A percentile compares a stretch with the other conserved stretches of the same genome.
Evolutionary conservation across 2,113 vertebrate species (phyloP).

Genomic region (Pterocles burchelli): DNA sequence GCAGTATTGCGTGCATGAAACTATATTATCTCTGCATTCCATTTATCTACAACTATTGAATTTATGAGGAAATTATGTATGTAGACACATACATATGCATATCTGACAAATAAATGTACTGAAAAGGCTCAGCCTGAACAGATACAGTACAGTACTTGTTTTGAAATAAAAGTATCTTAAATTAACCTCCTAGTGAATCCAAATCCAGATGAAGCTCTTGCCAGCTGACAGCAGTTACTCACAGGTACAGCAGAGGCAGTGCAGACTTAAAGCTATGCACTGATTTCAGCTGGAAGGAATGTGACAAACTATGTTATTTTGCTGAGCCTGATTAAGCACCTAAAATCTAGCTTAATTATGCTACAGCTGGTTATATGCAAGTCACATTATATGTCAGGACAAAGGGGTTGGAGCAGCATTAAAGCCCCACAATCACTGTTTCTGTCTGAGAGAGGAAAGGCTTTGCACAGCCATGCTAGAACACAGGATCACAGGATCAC

Average conservation of each 20-base stretch:
- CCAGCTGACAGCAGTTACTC: constrained; percentile 59
- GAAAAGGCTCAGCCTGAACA: constrained; percentile 11
- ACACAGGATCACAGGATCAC: no score
- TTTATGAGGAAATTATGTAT: constrained; percentile 45
- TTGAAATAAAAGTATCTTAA: constrained; percentile 33
- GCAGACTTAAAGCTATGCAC: constrained; percentile 33
- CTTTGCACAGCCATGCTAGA: neutral
- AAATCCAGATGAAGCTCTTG: constrained; percentile 23
- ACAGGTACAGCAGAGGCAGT: constrained; percentile 64
- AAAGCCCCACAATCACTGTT: neutral
- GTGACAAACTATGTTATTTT: constrained; percentile 41
- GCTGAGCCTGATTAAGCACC: constrained; percentile 41
- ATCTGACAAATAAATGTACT: constrained; percentile 40
- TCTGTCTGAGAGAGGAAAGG: neutral
- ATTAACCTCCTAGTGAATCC: constrained; percentile 27
- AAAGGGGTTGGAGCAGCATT: neutral
- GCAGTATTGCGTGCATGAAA: neutral
- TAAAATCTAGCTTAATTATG: constrained; percentile 53
- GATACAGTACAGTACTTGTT: constrained; percentile 14
- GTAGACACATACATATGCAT: constrained; percentile 52
- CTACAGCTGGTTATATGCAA: constrained; percentile 22
- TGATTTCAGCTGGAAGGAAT: constrained; percentile 58
- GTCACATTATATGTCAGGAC: neutral
- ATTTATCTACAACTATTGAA: constrained; percentile 15
- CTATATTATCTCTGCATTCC: constrained; percentile 29